These are phyloP conservation scores for Miichthys miiuy DNA, from an alignment of 2,797 vertebrate genomes.

Conservation along the genomic window DNA sequence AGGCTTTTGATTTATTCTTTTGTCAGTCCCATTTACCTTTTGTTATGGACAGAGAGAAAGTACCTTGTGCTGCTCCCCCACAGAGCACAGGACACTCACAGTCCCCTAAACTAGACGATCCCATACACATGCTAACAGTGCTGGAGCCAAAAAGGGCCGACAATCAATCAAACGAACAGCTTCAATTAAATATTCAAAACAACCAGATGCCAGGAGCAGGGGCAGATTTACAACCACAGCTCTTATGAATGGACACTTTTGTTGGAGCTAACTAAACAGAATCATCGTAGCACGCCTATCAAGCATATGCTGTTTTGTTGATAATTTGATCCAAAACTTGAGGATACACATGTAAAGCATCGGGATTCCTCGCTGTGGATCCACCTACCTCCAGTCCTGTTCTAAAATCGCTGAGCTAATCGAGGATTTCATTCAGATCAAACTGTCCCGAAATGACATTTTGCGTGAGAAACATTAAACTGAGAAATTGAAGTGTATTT, in stretches of 20 bases:
- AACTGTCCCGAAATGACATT: background rate
- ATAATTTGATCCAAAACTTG: background rate
- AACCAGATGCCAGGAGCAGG: slow-evolving; percentile 10
- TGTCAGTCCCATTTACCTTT: slow-evolving; percentile 55
- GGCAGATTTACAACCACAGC: slow-evolving; percentile 24
- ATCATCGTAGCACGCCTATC: background rate
- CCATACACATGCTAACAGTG: slow-evolving; percentile 68
- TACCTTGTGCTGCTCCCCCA: slow-evolving; percentile 47
- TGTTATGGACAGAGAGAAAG: slow-evolving; percentile 60
- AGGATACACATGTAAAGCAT: background rate
- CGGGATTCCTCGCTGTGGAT: background rate
- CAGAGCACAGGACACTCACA: slow-evolving; percentile 31
- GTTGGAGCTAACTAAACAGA: background rate
- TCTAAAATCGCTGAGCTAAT: background rate
- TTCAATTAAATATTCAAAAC: slow-evolving; percentile 37
- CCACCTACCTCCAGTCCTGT: no score
- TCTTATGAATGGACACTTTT: slow-evolving; percentile 1
- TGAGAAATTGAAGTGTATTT: slow-evolving; percentile 3
- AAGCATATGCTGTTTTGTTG: background rate
- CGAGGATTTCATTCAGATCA: background rate
- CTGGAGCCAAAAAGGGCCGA: slow-evolving; percentile 14
- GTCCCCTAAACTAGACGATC: slow-evolving; percentile 7
- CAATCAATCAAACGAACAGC: slow-evolving; percentile 49
- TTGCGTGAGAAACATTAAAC: background rate
- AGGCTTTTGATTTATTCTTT: slow-evolving; percentile 46